phyloP scores from a whole-genome alignment of 1,140 invertebrate genomes.

The Magallana ariakensis region DNA sequence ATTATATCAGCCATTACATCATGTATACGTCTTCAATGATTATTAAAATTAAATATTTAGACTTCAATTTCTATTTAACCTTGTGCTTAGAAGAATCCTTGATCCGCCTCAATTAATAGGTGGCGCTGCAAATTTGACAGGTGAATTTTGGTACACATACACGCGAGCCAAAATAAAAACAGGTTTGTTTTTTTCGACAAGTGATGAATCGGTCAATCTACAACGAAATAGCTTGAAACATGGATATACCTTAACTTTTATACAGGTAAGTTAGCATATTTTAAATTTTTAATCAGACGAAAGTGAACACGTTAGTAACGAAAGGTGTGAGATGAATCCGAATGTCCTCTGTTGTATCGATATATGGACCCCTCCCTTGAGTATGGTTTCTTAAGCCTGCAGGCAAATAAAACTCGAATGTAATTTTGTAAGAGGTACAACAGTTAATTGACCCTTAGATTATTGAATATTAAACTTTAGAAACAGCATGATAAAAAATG shows the following conservation, averaged over 20 bases:
- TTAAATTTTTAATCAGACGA: neutral
- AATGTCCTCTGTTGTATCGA: neutral
- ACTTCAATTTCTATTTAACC: too few relatives aligned
- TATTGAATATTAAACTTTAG: too few relatives aligned
- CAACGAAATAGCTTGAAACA: neutral
- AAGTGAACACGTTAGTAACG: neutral
- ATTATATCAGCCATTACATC: too few relatives aligned
- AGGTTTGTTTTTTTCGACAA: constrained; percentile 25
- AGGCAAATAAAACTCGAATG: too few relatives aligned
- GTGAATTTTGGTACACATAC: constrained; percentile 4
- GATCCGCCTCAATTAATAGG: too few relatives aligned
- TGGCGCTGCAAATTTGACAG: neutral
- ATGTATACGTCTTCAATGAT: too few relatives aligned
- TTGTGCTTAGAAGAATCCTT: too few relatives aligned
- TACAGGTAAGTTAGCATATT: neutral
- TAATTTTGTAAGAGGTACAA: too few relatives aligned
- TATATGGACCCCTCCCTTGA: neutral
- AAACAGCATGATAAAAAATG: too few relatives aligned
- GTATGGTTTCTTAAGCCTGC: too few relatives aligned
- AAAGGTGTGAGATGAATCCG: constrained; percentile 10
- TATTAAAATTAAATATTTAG: too few relatives aligned
- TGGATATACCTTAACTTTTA: neutral
- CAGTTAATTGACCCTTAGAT: too few relatives aligned
- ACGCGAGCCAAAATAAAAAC: constrained; percentile 25
- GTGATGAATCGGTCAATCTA: neutral